Percentiles rank a stretch among this genome's conserved stretches.
phyloP scores from a whole-genome alignment of 2,113 vertebrate genomes.

The Oophaga pumilio region DNA sequence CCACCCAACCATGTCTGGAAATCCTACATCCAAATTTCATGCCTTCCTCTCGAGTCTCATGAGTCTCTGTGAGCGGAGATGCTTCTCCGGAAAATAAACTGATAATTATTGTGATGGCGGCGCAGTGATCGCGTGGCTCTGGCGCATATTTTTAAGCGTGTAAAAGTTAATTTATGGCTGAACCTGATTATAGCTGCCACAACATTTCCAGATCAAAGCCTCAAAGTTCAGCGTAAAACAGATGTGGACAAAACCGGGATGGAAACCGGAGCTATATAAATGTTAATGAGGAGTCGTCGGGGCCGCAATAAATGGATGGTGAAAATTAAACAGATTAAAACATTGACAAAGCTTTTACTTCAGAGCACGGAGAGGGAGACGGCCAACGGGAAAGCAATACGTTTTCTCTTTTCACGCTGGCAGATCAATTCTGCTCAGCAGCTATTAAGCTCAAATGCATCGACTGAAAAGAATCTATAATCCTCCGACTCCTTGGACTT shows the following conservation, averaged over 20 bases:
- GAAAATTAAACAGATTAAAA: constrained; percentile 2
- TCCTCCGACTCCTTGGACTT: constrained; percentile 52
- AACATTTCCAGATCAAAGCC: neutral
- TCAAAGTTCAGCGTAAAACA: constrained; percentile 20
- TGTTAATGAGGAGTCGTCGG: neutral
- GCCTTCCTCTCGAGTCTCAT: neutral
- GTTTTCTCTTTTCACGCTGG: neutral
- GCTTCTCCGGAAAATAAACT: neutral
- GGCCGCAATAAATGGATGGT: neutral
- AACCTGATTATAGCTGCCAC: constrained; percentile 2
- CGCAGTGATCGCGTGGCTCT: neutral
- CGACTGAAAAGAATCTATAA: constrained; percentile 10
- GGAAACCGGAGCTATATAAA: constrained; percentile 12
- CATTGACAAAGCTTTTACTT: constrained; percentile 38
- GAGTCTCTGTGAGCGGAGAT: neutral
- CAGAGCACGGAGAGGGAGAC: neutral
- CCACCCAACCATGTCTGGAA: neutral
- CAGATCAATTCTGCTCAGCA: constrained; percentile 36
- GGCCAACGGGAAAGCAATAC: constrained; percentile 1
- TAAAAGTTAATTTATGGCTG: neutral
- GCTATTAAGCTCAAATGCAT: constrained; percentile 34
- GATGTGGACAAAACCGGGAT: neutral
- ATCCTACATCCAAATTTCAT: neutral
- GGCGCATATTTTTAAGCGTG: neutral
- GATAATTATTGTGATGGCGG: neutral